A percentile compares a stretch with the other conserved stretches of the same genome.
Conservation (phyloP, 2,113 vertebrate genomes). For the Camelus bactrianus region DNA sequence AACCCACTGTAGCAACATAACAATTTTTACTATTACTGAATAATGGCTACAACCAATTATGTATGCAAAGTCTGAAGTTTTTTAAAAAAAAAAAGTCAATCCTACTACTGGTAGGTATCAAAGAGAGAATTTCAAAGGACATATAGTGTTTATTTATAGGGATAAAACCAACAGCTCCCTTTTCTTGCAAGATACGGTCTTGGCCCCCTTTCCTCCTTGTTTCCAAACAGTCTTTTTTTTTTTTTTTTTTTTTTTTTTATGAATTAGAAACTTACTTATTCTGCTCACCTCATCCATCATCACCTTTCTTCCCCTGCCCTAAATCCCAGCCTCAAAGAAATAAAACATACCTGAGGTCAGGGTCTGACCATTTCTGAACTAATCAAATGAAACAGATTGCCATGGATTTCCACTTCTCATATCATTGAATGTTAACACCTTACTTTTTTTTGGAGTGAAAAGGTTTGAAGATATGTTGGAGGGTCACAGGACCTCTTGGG, state of each 20-base stretch:
- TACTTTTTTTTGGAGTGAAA: background rate
- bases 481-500: background rate
- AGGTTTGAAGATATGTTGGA: background rate
- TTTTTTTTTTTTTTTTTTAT: background rate
- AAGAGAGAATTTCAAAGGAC: background rate
- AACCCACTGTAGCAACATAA: background rate
- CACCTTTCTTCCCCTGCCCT: background rate
- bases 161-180: background rate
- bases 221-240: background rate
- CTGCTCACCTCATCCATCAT: background rate
- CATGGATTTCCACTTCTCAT: background rate
- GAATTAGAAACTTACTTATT: constrained; percentile 58
- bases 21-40: background rate
- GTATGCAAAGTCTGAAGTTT: background rate
- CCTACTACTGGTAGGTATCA: background rate
- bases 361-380: background rate
- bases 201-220: background rate
- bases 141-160: background rate
- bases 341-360: background rate
- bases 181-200: background rate
- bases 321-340: constrained; percentile 41
- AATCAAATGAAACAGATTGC: constrained; percentile 42
- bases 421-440: constrained; percentile 3
- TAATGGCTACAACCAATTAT: background rate
- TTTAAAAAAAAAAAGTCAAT: background rate